Evolutionary conservation across 2,797 vertebrate species (phyloP).

Genomic region (Lagorchestes hirsutus): DNA sequence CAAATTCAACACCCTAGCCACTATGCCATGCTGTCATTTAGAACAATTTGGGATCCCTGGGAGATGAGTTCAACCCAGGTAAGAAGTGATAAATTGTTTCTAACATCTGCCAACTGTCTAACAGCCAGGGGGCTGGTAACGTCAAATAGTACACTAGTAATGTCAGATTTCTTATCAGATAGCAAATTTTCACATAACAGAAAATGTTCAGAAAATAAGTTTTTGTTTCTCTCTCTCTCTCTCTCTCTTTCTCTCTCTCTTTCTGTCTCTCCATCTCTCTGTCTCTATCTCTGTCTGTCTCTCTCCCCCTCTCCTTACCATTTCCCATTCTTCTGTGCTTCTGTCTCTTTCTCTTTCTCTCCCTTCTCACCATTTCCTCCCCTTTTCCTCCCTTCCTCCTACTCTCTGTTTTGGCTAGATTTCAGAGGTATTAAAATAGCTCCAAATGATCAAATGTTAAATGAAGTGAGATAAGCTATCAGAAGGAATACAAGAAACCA

Average conservation of each 20-base stretch:
- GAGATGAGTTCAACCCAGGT: background rate
- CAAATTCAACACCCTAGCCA: background rate
- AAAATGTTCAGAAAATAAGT: background rate
- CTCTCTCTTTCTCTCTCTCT: too few relatives aligned
- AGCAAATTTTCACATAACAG: background rate
- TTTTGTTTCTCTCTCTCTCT: background rate
- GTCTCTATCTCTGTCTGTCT: too few relatives aligned
- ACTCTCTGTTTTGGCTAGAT: slow-evolving; percentile 11
- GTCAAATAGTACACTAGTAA: background rate
- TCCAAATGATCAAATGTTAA: slow-evolving; percentile 64
- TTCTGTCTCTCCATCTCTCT: background rate
- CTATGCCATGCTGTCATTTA: background rate
- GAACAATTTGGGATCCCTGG: background rate
- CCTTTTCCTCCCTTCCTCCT: background rate
- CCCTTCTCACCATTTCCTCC: background rate
- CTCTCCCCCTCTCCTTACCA: too few relatives aligned
- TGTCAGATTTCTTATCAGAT: background rate
- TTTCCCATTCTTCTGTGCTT: background rate
- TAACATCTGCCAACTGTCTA: background rate
- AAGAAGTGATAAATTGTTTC: background rate
- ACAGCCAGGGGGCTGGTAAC: background rate
- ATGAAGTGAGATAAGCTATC: slow-evolving; percentile 29
- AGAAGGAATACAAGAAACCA: slow-evolving; percentile 43
- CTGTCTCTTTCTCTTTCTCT: background rate
- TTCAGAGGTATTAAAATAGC: slow-evolving; percentile 52